Percentiles rank a stretch among this genome's conserved stretches.
These are phyloP conservation scores for Nineta flava DNA, from an alignment of 2,888 invertebrate species.

Conservation along the genomic window DNA sequence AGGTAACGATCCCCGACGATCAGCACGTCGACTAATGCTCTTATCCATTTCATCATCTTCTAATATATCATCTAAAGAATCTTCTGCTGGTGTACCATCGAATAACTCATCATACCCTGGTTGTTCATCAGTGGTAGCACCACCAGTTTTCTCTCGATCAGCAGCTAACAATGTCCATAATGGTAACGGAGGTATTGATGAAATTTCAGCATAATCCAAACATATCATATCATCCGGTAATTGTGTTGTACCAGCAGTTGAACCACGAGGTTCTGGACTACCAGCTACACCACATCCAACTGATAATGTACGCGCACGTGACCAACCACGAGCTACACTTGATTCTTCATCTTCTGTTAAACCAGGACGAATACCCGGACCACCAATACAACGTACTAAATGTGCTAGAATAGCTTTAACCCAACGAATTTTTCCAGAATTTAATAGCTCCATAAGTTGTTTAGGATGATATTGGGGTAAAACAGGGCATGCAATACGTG, in stretches of 20 bases:
- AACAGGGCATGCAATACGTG: constrained; percentile 91
- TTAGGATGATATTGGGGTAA: constrained; percentile 98
- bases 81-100: constrained; percentile 62
- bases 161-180: constrained; percentile 91
- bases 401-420: constrained; percentile 97
- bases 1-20: constrained; percentile 52
- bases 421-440: constrained; percentile 94
- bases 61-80: constrained; percentile 63
- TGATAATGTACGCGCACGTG: constrained; percentile 74
- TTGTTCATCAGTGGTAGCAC: constrained; percentile 4
- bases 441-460: constrained; percentile 92
- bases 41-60: constrained; percentile 43
- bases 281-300: constrained; percentile 64
- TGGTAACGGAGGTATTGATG: constrained; percentile 94
- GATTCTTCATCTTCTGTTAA: constrained; percentile 30
- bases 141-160: constrained; percentile 63
- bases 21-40: constrained; percentile 31
- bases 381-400: constrained; percentile 62
- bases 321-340: constrained; percentile 49
- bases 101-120: constrained; percentile 83
- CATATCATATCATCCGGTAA: constrained; percentile 32
- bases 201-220: constrained; percentile 87
- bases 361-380: constrained; percentile 25
- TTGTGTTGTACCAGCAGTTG: constrained; percentile 51
- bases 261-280: constrained; percentile 65